These are phyloP conservation scores for Peucedramus taeniatus DNA, from an alignment of 2,113 vertebrate species.

Conservation along the genomic window DNA sequence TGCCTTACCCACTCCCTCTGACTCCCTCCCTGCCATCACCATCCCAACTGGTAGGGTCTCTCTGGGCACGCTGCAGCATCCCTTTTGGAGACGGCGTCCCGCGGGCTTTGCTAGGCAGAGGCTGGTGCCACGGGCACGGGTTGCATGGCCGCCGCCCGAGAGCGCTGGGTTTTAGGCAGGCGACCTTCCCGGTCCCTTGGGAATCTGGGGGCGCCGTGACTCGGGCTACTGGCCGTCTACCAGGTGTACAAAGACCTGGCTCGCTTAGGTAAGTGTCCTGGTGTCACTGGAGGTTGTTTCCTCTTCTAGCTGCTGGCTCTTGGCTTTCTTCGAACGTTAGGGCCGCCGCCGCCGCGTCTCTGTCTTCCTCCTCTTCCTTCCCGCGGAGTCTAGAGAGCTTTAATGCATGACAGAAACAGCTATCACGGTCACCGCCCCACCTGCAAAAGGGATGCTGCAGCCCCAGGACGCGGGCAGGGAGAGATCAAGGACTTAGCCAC, in stretches of 20 bases:
- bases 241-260: neutral
- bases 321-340: conserved; percentile 61
- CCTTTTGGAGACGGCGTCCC: conserved; percentile 57
- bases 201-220: neutral
- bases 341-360: conserved; percentile 8
- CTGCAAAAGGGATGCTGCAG: conserved; percentile 63
- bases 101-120: conserved; percentile 44
- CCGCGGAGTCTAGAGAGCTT: conserved; percentile 36
- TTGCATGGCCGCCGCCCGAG: conserved; percentile 5
- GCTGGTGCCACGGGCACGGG: neutral
- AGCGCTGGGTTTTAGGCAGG: neutral
- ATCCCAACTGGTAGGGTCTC: conserved; percentile 56
- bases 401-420: conserved; percentile 60
- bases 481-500: conserved; percentile 63
- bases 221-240: neutral
- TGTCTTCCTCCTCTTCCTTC: conserved; percentile 50
- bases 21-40: conserved; percentile 56
- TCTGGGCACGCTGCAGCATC: conserved; percentile 61
- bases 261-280: conserved; percentile 41
- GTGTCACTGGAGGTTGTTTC: conserved; percentile 64
- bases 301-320: conserved; percentile 65
- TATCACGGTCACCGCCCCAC: conserved; percentile 41
- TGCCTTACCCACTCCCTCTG: conserved; percentile 34
- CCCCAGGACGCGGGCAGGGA: conserved; percentile 64
- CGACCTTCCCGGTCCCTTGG: neutral